A percentile compares a stretch with the other conserved stretches of the same genome.
These are phyloP conservation scores for Halcyon malimbica DNA, from an alignment of 2,113 vertebrate species.

Conservation along the genomic window DNA sequence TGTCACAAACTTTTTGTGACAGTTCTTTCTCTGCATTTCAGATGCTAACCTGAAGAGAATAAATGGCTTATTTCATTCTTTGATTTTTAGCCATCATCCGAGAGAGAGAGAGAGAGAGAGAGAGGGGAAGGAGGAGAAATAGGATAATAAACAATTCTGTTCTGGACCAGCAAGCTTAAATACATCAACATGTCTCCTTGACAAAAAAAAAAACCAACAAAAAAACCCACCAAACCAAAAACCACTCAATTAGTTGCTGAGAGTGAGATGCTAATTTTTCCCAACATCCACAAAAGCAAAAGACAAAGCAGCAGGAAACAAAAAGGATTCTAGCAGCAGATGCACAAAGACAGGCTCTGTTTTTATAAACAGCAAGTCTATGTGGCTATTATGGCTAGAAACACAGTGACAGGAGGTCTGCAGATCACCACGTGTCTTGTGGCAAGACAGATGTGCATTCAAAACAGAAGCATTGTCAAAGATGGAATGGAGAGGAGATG, in stretches of 20 bases:
- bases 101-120: not conserved
- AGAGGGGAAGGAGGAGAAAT: not conserved
- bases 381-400: not conserved
- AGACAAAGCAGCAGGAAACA: conserved; percentile 3
- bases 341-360: not conserved
- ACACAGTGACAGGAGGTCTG: not conserved
- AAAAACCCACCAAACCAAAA: not conserved
- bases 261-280: not conserved
- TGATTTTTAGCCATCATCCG: not conserved
- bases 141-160: not conserved
- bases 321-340: conserved; percentile 2
- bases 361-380: not conserved
- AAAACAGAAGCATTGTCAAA: not conserved
- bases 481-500: not conserved
- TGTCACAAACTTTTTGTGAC: not conserved
- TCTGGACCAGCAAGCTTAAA: not conserved
- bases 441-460: not conserved
- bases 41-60: not conserved
- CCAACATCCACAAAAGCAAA: not conserved
- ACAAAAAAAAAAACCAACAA: not conserved
- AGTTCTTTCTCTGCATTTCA: not conserved
- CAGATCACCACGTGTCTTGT: not conserved
- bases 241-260: not conserved
- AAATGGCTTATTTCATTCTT: not conserved
- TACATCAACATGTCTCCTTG: not conserved